phyloP scores from a whole-genome alignment of 2,797 vertebrate species.

The Anas flavirostris region DNA sequence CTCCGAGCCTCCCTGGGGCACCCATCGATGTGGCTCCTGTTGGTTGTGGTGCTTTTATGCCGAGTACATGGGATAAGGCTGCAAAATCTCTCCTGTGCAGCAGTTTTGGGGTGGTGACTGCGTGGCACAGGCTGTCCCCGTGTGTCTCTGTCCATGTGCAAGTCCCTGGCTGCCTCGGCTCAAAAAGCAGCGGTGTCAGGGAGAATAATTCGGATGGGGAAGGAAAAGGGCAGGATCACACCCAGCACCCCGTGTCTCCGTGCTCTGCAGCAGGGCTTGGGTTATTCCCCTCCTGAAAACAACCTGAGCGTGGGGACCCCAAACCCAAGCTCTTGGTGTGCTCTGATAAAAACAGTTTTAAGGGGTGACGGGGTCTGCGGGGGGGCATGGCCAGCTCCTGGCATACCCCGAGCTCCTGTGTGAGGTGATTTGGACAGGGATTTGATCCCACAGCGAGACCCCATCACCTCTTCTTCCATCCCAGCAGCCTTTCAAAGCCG shows the following conservation, averaged over 20 bases:
- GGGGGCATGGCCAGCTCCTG: neutral
- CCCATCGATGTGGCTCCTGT: neutral
- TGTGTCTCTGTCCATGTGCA: neutral
- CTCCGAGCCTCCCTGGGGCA: neutral
- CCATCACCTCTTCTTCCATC: neutral
- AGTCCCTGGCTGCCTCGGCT: neutral
- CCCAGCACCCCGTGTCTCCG: accelerated
- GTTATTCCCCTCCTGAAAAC: neutral
- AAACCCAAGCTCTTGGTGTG: no score
- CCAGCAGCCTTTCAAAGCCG: neutral
- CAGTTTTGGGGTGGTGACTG: neutral
- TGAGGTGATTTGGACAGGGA: accelerated
- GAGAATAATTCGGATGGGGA: neutral
- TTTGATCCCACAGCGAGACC: neutral
- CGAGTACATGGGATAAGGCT: accelerated
- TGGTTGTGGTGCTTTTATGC: neutral
- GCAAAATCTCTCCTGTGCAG: accelerated
- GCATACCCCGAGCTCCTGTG: neutral
- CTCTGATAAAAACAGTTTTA: neutral
- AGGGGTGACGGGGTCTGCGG: neutral
- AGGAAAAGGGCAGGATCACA: neutral
- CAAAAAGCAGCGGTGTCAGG: no score
- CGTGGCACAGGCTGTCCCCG: accelerated
- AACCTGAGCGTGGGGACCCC: neutral
- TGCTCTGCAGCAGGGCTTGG: neutral